These are phyloP conservation scores for Aphrophora alni DNA, from an alignment of 2,888 invertebrate genomes.

Conservation along the genomic window DNA sequence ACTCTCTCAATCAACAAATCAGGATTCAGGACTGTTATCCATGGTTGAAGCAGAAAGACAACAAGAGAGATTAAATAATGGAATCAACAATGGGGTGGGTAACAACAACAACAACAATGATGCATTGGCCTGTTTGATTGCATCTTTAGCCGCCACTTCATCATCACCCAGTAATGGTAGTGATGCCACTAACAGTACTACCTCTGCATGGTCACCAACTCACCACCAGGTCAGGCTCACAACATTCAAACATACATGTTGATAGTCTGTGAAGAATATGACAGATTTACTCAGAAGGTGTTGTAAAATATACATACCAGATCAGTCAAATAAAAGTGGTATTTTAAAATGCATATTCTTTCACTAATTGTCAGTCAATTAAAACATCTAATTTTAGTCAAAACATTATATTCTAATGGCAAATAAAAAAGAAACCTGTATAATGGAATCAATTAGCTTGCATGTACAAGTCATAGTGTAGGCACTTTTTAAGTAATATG, in stretches of 20 bases:
- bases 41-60: constrained; percentile 39
- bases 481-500: no score
- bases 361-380: no score
- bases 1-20: constrained; percentile 28
- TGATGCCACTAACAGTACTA: constrained; percentile 47
- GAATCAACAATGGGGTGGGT: constrained; percentile 44
- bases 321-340: no score
- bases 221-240: constrained; percentile 40
- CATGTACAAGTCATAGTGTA: no score
- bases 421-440: no score
- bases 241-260: not conserved
- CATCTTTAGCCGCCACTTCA: constrained; percentile 46
- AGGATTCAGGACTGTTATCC: constrained; percentile 45
- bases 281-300: not conserved
- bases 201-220: constrained; percentile 45
- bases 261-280: not conserved
- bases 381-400: no score
- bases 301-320: no score
- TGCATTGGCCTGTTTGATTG: constrained; percentile 48
- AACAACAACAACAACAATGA: constrained; percentile 43
- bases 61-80: constrained; percentile 12
- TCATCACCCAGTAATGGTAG: constrained; percentile 45
- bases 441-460: no score
- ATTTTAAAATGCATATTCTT: no score
- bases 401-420: no score